These are phyloP conservation scores for Clavelina lepadiformis DNA, from an alignment of 23 tunicate species.

Conservation along the genomic window DNA sequence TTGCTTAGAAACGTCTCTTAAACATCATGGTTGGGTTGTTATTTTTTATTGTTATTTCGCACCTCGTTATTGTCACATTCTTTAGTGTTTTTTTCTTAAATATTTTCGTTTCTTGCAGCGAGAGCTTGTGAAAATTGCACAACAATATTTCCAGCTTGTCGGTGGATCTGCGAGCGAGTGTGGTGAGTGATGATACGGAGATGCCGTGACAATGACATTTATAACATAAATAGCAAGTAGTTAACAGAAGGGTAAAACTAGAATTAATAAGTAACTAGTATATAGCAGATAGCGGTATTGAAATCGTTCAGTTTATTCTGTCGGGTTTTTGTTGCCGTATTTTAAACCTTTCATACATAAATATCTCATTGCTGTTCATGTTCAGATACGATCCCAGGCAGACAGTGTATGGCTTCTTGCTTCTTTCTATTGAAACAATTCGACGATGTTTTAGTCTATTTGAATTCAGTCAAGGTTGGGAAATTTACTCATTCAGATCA, in stretches of 20 bases:
- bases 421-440: conserved; percentile 95
- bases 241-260: too few relatives aligned
- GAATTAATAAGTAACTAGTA: too few relatives aligned
- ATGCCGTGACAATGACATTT: too few relatives aligned
- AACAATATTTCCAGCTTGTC: conserved; percentile 93
- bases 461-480: conserved; percentile 97
- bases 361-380: not conserved
- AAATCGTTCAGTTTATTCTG: too few relatives aligned
- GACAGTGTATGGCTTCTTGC: conserved; percentile 99
- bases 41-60: not conserved
- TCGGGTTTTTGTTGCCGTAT: too few relatives aligned
- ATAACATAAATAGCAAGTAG: too few relatives aligned
- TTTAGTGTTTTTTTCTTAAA: not conserved
- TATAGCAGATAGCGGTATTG: too few relatives aligned
- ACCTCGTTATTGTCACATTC: not conserved
- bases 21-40: not conserved
- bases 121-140: conserved; percentile 91
- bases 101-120: conserved; percentile 47
- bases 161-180: conserved; percentile 97
- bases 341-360: too few relatives aligned
- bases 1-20: too few relatives aligned
- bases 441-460: conserved; percentile 91
- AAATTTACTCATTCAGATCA: too few relatives aligned
- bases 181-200: too few relatives aligned
- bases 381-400: conserved; percentile 93